phyloP scores from a whole-genome alignment of 1,140 invertebrate genomes.

The Phortica variegata region DNA sequence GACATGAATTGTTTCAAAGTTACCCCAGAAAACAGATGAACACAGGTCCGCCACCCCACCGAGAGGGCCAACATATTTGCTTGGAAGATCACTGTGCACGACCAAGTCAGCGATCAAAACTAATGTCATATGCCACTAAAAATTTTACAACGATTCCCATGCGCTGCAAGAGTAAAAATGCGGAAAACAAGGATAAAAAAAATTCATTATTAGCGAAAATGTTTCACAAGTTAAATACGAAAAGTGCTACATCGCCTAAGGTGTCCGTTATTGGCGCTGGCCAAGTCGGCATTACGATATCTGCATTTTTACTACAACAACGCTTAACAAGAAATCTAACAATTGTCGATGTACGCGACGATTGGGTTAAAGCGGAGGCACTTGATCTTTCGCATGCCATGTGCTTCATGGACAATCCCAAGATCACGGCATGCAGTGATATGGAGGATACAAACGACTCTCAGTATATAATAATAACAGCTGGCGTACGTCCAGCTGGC shows the following conservation, averaged over 20 bases:
- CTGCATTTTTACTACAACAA: conserved; percentile 10
- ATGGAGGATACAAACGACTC: conserved; percentile 74
- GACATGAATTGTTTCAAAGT: too few species aligned
- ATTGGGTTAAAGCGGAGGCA: conserved; percentile 14
- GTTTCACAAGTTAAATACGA: too few species aligned
- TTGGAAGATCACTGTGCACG: too few species aligned
- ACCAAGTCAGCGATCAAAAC: too few species aligned
- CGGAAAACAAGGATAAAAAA: too few species aligned
- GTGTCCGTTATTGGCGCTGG: conserved; percentile 24
- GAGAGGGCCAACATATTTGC: too few species aligned
- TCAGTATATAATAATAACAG: conserved; percentile 78
- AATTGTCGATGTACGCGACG: conserved; percentile 14
- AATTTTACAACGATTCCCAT: too few species aligned
- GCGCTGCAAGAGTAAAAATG: too few species aligned
- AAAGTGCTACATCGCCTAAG: conserved; percentile 9
- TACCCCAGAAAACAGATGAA: too few species aligned
- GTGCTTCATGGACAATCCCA: conserved; percentile 14
- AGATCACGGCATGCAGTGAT: conserved; percentile 57
- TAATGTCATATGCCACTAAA: too few species aligned
- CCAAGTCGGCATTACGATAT: conserved; percentile 21
- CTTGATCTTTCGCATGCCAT: conserved; percentile 24
- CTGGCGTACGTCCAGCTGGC: conserved; percentile 80
- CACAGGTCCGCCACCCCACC: too few species aligned
- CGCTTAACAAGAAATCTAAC: conserved; percentile 15
- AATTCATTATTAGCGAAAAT: too few species aligned